Evolutionary conservation across 2,888 invertebrate genomes (phyloP).

Genomic region (Hyles lineata): DNA sequence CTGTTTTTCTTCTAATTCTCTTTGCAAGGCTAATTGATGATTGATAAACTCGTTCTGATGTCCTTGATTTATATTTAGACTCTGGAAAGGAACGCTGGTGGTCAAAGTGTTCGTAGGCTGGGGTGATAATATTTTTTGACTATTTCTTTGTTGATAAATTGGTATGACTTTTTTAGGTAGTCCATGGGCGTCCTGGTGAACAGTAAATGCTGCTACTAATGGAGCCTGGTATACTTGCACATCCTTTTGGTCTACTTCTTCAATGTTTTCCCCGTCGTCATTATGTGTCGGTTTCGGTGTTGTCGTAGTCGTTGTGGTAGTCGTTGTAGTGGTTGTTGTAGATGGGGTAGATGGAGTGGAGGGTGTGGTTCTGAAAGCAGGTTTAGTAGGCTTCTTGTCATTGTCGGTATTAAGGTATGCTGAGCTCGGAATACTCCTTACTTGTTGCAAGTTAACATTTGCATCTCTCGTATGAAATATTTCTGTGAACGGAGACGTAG

Average conservation of each 20-base stretch:
- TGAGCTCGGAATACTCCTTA: constrained; percentile 68
- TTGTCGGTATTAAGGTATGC: constrained; percentile 54
- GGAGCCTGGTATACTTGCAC: constrained; percentile 93
- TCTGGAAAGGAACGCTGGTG: constrained; percentile 38
- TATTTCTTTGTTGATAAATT: constrained; percentile 83
- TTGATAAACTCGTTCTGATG: constrained; percentile 63
- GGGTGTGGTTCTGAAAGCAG: constrained; percentile 33
- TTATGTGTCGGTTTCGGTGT: constrained; percentile 89
- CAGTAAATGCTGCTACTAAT: constrained; percentile 93
- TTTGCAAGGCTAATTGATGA: constrained; percentile 73
- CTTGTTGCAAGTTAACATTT: constrained; percentile 67
- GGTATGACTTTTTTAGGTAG: constrained; percentile 92
- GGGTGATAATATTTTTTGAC: constrained; percentile 51
- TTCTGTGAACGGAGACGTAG: constrained; percentile 71
- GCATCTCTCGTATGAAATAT: constrained; percentile 74
- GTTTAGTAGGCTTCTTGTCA: constrained; percentile 45
- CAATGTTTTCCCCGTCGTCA: constrained; percentile 87
- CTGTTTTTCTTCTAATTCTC: constrained; percentile 87
- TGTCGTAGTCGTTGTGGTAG: constrained; percentile 83
- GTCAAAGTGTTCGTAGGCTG: constrained; percentile 49
- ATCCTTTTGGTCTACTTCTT: constrained; percentile 87
- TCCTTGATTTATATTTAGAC: constrained; percentile 48
- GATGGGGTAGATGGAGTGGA: constrained; percentile 37
- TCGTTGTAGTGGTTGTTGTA: constrained; percentile 68
- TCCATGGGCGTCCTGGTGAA: constrained; percentile 92